Evolutionary conservation across 1,140 invertebrate species (phyloP).

Genomic region (Holotrichia oblita): DNA sequence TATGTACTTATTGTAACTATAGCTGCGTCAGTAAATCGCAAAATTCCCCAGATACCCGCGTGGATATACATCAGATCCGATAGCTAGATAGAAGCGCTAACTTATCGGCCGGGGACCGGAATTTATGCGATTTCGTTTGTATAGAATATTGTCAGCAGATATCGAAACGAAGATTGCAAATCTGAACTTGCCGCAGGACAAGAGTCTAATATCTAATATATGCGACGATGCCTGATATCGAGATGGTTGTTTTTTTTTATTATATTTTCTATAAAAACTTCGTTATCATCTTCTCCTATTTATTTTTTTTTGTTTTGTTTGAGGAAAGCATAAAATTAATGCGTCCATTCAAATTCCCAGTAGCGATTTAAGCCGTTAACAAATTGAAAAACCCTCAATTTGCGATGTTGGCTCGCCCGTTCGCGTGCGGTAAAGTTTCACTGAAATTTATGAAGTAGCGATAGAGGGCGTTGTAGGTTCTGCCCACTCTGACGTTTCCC

Average conservation of each 20-base stretch:
- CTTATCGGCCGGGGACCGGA: slow-evolving; percentile 35
- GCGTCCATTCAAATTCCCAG: no score
- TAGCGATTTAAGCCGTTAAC: background rate
- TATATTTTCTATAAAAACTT: no score
- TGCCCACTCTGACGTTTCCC: slow-evolving; percentile 15
- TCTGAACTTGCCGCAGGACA: background rate
- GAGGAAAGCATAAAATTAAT: no score
- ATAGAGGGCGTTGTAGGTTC: slow-evolving; percentile 37
- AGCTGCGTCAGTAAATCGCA: background rate
- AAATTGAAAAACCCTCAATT: slow-evolving; percentile 15
- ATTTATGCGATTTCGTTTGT: slow-evolving; percentile 42
- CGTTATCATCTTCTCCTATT: no score
- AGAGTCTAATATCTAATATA: no score
- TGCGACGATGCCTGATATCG: no score
- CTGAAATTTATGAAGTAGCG: slow-evolving; percentile 39
- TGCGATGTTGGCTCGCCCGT: background rate
- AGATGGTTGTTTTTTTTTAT: no score
- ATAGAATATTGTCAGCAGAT: slow-evolving; percentile 42
- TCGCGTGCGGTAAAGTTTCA: slow-evolving; percentile 25
- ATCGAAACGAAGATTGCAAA: slow-evolving; percentile 1
- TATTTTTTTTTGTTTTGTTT: no score
- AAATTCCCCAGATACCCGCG: slow-evolving; percentile 36
- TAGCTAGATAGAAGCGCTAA: slow-evolving; percentile 29
- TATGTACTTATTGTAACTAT: no score
- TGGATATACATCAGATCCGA: slow-evolving; percentile 32